phyloP scores from a whole-genome alignment of 2,888 invertebrate species.

The Mythimna pallens region DNA sequence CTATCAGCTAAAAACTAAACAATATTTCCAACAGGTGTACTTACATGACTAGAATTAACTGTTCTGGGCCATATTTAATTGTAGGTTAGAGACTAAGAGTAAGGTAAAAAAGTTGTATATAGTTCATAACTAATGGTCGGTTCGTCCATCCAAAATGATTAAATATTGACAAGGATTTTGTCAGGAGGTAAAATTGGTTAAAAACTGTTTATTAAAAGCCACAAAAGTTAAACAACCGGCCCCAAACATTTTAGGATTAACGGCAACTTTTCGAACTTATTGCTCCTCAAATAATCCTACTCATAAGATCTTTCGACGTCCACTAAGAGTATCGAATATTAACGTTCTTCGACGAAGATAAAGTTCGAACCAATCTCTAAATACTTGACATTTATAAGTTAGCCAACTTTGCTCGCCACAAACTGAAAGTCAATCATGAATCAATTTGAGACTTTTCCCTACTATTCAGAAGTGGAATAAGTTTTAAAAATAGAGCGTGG shows the following conservation, averaged over 20 bases:
- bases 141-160: not conserved
- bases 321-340: constrained; percentile 47
- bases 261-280: constrained; percentile 4
- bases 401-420: constrained; percentile 34
- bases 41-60: not conserved
- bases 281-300: constrained; percentile 9
- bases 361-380: constrained; percentile 41
- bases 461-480: constrained; percentile 23
- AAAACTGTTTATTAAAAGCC: not conserved
- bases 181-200: not conserved
- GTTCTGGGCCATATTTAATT: not conserved
- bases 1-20: too few species aligned
- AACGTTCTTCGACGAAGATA: constrained; percentile 25
- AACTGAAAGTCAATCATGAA: constrained; percentile 50
- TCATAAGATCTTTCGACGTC: constrained; percentile 28
- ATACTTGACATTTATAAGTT: constrained; percentile 56
- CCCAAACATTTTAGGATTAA: constrained; percentile 20
- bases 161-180: not conserved
- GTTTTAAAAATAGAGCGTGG: constrained; percentile 8
- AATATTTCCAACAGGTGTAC: too few species aligned
- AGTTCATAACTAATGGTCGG: not conserved
- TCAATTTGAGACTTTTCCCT: constrained; percentile 50
- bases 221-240: not conserved
- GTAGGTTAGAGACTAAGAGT: not conserved
- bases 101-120: not conserved